Percentiles rank a stretch among this genome's conserved stretches.
Evolutionary conservation across 2,113 vertebrate genomes (phyloP).

Genomic region (Colaptes auratus): DNA sequence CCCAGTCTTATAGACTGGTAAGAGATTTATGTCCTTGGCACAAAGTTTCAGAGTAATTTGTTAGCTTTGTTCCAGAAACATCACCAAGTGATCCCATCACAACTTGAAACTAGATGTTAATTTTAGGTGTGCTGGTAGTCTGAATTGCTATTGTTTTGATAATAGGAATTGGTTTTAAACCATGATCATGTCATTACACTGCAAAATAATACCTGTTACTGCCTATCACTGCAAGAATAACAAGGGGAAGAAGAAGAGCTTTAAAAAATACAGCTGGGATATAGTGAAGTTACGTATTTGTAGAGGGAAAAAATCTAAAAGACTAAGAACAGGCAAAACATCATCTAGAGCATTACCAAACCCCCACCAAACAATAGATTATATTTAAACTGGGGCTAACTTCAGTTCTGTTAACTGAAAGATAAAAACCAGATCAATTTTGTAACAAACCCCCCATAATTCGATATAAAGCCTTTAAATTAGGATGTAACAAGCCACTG

Average conservation of each 20-base stretch:
- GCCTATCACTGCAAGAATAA: not conserved
- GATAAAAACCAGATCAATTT: not conserved
- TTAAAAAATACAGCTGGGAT: not conserved
- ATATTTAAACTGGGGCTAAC: not conserved
- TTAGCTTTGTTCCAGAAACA: not conserved
- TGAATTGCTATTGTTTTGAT: not conserved
- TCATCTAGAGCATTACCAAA: not conserved
- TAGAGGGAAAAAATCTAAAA: not conserved
- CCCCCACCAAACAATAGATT: fast-evolving
- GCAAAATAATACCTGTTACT: not conserved
- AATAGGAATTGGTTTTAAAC: not conserved
- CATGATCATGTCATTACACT: not conserved
- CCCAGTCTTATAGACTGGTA: not conserved
- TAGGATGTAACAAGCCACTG: not conserved
- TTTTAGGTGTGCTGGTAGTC: not conserved
- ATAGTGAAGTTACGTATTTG: not conserved
- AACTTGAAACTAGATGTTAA: not conserved
- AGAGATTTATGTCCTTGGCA: not conserved
- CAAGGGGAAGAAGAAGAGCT: not conserved
- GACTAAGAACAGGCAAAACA: not conserved
- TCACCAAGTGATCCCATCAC: not conserved
- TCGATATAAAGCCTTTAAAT: not conserved
- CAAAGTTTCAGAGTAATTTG: not conserved
- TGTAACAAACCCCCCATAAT: not conserved
- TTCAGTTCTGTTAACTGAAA: not conserved